phyloP scores from a whole-genome alignment of 2,113 vertebrate species.

The Psilopogon haemacephalus region DNA sequence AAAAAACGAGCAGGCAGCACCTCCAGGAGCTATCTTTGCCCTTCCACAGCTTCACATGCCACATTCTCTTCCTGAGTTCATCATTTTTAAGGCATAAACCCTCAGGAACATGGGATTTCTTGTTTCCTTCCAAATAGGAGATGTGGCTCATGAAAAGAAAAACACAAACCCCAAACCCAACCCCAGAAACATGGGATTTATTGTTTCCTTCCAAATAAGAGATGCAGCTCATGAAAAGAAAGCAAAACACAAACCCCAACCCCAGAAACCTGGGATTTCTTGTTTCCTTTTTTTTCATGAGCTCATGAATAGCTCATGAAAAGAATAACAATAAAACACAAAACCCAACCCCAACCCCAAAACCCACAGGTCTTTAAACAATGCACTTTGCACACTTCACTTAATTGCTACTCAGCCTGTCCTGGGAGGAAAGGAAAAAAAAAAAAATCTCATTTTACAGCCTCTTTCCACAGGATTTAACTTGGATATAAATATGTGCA shows the following conservation, averaged over 20 bases:
- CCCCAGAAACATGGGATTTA: too few relatives aligned
- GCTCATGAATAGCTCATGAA: too few relatives aligned
- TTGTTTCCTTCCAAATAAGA: too few relatives aligned
- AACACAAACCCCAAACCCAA: too few relatives aligned
- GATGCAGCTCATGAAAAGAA: too few relatives aligned
- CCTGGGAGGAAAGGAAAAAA: background rate
- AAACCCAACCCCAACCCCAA: too few relatives aligned
- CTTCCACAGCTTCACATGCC: background rate
- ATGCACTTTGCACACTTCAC: background rate
- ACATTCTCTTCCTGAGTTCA: background rate
- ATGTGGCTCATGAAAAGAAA: background rate
- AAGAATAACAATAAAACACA: too few relatives aligned
- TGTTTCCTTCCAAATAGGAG: constrained; percentile 9
- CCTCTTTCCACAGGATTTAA: constrained; percentile 7
- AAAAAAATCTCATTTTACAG: constrained; percentile 20
- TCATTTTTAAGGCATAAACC: background rate
- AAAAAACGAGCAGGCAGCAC: background rate
- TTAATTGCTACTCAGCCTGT: background rate
- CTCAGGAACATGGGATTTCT: background rate
- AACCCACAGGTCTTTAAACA: background rate
- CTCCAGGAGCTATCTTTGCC: background rate
- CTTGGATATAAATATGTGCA: background rate
- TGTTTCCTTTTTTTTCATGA: too few relatives aligned
- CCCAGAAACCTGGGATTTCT: too few relatives aligned
- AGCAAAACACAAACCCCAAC: too few relatives aligned